Base-by-base conservation (phyloP, 2,888 invertebrate species). In the Plebejus anna region DNA sequence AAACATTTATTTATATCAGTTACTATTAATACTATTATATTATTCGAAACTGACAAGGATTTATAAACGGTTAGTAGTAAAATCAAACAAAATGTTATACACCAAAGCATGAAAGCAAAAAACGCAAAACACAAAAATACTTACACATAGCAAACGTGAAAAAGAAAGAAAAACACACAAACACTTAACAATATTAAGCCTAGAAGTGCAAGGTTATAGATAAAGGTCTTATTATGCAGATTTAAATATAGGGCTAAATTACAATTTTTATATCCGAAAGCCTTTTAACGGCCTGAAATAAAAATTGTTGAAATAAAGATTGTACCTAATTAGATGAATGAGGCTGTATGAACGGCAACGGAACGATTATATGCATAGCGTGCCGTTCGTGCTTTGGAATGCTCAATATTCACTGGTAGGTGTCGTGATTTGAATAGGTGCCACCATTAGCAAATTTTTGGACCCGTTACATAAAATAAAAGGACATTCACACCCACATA, bases 71-170 rank as follows among this genome's bases (percentile, higher is more conserved):
- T 73, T 73, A 73, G 51, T 73, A 28, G 11, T 28, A 55, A 73
- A 73, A 42, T 36, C 4, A 72, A 66, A 72, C 11, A 72, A 42
- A 42, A 72, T 72, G 47, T 72, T 72, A 47, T 0, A 28, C 72
- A 72, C 73, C 55, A 73, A 51, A 51, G 51, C 32, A 6, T 51
- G 73, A 73, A 73, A 73, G 73, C 73, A 73, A 73, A 55, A 73
- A 73, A 72, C 28, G 72, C 47, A 72, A 72, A 72, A 73, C 73
- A 73, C 73, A 73, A 73, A 73, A 73, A 55, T 73, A 73, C 73
- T 73, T 73, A 73, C 73, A 73, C 73, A 47, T 51, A 55, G 47
- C 73, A 28, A 32, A 55, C 32, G 55, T 51, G 47, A 73, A 73
- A 72, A 51, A 55, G 51, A 55, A 73, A 47, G 55, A 73, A 51